A percentile compares a stretch with the other conserved stretches of the same genome.
These are phyloP conservation scores for Atractosteus spatula DNA, from an alignment of 2,113 vertebrate species.

Conservation along the genomic window DNA sequence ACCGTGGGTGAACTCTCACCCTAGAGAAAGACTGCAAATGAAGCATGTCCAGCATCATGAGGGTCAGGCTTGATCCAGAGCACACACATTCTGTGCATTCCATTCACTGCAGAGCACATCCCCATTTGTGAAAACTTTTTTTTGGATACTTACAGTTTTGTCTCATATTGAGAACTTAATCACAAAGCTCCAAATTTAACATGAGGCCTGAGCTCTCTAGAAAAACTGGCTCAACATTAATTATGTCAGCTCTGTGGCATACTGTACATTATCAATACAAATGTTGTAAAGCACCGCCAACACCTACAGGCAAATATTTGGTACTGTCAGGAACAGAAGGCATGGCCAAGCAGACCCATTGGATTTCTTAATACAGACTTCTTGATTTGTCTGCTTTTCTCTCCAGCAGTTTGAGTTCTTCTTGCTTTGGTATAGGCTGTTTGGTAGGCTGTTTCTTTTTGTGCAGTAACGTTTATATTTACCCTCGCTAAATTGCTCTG, in stretches of 20 bases:
- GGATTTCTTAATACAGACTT: too few relatives aligned
- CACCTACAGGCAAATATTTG: too few relatives aligned
- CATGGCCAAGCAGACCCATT: too few relatives aligned
- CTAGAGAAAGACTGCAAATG: constrained; percentile 41
- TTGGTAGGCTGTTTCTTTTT: background rate
- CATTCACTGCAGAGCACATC: constrained; percentile 40
- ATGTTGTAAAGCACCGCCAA: too few relatives aligned
- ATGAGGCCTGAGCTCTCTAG: background rate
- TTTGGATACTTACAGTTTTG: background rate
- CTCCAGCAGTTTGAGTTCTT: too few relatives aligned
- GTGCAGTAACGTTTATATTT: constrained; percentile 28
- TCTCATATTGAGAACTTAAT: background rate
- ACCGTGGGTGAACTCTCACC: constrained; percentile 58
- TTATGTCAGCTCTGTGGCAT: background rate
- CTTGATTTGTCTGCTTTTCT: too few relatives aligned
- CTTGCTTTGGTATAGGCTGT: background rate
- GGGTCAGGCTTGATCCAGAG: constrained; percentile 36
- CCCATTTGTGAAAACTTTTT: too few relatives aligned
- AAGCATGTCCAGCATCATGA: constrained; percentile 53
- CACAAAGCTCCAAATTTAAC: too few relatives aligned
- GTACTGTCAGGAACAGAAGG: too few relatives aligned
- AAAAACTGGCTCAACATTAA: constrained; percentile 2
- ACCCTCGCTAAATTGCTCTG: constrained; percentile 34
- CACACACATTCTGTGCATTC: constrained; percentile 62
- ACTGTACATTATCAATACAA: too few relatives aligned